phyloP scores from a whole-genome alignment of 1,140 invertebrate species.

The Theocolax elegans region DNA sequence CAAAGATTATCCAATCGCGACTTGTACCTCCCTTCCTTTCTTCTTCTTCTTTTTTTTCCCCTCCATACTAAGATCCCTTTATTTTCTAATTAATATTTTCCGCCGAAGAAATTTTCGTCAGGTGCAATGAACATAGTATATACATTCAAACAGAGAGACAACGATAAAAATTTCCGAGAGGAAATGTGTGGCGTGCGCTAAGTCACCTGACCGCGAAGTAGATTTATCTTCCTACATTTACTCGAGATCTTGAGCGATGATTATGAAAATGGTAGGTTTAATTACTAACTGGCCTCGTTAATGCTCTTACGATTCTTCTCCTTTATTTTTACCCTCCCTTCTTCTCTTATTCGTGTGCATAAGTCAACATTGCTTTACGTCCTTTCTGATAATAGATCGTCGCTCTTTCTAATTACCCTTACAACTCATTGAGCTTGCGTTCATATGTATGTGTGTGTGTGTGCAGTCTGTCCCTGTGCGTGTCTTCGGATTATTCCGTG shows the following conservation, averaged over 20 bases:
- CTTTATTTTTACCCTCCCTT: background rate
- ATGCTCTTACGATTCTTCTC: slow-evolving; percentile 30
- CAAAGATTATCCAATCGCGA: too few relatives aligned
- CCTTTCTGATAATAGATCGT: slow-evolving; percentile 39
- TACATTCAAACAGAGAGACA: too few relatives aligned
- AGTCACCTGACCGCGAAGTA: slow-evolving; percentile 27
- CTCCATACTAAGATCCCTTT: too few relatives aligned
- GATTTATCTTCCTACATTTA: slow-evolving; percentile 42
- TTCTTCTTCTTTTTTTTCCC: too few relatives aligned
- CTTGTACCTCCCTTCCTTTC: too few relatives aligned
- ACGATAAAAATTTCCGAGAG: background rate
- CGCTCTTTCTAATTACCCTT: slow-evolving; percentile 35
- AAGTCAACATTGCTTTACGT: slow-evolving; percentile 10
- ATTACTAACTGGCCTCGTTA: slow-evolving; percentile 43
- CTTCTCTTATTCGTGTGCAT: background rate
- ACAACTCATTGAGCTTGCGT: slow-evolving; percentile 35
- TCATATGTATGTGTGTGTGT: slow-evolving; percentile 18
- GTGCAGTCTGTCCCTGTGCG: background rate
- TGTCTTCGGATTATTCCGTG: too few relatives aligned
- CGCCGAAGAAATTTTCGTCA: too few relatives aligned
- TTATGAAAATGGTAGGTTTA: slow-evolving; percentile 40
- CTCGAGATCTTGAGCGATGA: slow-evolving; percentile 36
- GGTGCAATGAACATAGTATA: too few relatives aligned
- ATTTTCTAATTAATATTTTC: slow-evolving; percentile 39
- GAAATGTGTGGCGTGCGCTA: slow-evolving; percentile 2